A percentile compares a stretch with the other conserved stretches of the same genome.
Conservation (phyloP, 2,113 vertebrate species). For the Argyrosomus japonicus region DNA sequence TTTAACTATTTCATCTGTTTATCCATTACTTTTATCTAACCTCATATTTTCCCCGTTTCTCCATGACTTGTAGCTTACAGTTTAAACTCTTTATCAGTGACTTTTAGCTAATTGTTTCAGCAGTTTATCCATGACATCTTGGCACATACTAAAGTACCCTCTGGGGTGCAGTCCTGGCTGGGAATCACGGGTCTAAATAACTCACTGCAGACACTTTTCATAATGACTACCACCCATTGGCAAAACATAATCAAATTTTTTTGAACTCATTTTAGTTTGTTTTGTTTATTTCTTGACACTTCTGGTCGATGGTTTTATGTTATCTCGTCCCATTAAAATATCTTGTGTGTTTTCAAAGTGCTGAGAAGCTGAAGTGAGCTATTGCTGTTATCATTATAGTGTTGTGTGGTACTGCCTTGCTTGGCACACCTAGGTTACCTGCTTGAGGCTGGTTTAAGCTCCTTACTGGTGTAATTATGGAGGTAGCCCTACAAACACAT, state of each 20-base stretch:
- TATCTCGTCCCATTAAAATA: not conserved
- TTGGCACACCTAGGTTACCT: slow-evolving; percentile 32
- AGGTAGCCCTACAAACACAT: slow-evolving; percentile 14
- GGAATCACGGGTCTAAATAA: not conserved
- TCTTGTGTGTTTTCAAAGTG: not conserved
- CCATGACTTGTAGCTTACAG: not conserved
- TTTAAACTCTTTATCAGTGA: not conserved
- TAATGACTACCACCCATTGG: not conserved
- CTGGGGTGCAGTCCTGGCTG: not conserved
- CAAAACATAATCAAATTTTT: too few species aligned
- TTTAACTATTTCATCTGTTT: not conserved
- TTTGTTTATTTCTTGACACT: not conserved
- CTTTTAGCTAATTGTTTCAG: not conserved
- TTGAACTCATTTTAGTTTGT: too few species aligned
- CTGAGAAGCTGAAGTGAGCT: not conserved
- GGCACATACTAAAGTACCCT: too few species aligned
- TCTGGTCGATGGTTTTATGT: not conserved
- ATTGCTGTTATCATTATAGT: not conserved
- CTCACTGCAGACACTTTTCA: not conserved
- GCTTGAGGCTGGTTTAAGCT: slow-evolving; percentile 56
- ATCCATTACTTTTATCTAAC: too few species aligned
- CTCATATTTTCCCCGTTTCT: too few species aligned
- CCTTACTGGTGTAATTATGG: slow-evolving; percentile 54
- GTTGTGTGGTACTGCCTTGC: slow-evolving; percentile 7
- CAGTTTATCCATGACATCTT: too few species aligned